phyloP scores from a whole-genome alignment of 1,140 invertebrate species.

The Drosophila kepulauana region DNA sequence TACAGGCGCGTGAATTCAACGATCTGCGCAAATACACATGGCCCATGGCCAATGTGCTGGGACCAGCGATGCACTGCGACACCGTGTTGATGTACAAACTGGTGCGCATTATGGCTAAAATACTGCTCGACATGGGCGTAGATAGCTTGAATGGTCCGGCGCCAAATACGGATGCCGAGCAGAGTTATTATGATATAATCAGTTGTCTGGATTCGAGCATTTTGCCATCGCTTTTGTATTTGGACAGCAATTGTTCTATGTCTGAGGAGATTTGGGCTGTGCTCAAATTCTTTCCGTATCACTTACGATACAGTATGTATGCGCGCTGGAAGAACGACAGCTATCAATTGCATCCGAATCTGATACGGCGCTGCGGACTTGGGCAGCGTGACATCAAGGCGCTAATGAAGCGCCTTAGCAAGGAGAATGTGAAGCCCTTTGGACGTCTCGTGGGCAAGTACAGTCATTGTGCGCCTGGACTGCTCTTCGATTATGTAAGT shows the following conservation, averaged over 20 bases:
- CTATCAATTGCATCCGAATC: constrained; percentile 91
- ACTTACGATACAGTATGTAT: constrained; percentile 96
- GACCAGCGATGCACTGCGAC: constrained; percentile 95
- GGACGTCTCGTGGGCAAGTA: constrained; percentile 98
- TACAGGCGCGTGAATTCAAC: constrained; percentile 87
- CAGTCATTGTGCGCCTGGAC: constrained; percentile 97
- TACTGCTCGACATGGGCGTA: constrained; percentile 73
- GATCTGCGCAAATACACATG: constrained; percentile 92
- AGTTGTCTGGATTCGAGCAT: constrained; percentile 94
- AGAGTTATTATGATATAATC: constrained; percentile 89
- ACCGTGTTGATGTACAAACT: constrained; percentile 96
- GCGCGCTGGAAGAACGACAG: constrained; percentile 97
- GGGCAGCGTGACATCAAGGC: constrained; percentile 96
- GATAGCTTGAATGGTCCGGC: constrained; percentile 75
- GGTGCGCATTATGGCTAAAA: constrained; percentile 87
- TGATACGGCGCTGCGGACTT: constrained; percentile 93
- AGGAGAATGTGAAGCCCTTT: constrained; percentile 99
- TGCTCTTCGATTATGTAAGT: constrained; percentile 97
- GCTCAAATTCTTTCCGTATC: constrained; percentile 96
- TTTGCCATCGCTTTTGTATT: constrained; percentile 94
- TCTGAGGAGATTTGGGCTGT: constrained; percentile 98
- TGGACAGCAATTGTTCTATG: constrained; percentile 97
- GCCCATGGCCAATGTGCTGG: constrained; percentile 94
- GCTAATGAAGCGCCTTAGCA: constrained; percentile 98
- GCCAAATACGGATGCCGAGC: constrained; percentile 67